Percentiles rank a stretch among this genome's conserved stretches.
Evolutionary conservation across 92 coral and sea anemone species (phyloP).

Genomic region (Epizoanthus scotinus): DNA sequence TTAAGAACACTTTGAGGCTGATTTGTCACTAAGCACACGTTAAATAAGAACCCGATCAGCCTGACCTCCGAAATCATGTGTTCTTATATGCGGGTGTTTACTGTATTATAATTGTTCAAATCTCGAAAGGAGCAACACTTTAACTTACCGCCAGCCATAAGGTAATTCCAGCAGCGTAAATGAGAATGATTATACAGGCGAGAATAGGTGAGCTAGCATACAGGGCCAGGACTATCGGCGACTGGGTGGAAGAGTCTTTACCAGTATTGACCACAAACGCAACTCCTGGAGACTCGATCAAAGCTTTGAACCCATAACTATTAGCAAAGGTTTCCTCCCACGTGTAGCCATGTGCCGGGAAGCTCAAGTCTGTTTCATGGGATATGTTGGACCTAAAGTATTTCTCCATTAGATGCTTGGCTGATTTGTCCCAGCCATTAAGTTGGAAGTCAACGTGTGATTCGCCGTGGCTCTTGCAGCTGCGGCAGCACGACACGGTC

Average conservation of each 20-base stretch:
- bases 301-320: constrained; percentile 59
- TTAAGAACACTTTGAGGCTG: too few species aligned
- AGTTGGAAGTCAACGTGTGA: constrained; percentile 53
- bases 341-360: constrained; percentile 49
- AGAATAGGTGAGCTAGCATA: constrained; percentile 43
- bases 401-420: constrained; percentile 46
- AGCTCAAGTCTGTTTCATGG: constrained; percentile 53
- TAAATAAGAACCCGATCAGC: too few species aligned
- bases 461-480: constrained; percentile 43
- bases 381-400: constrained; percentile 47
- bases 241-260: constrained; percentile 3
- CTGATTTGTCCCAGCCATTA: constrained; percentile 36
- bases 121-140: not conserved
- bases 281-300: constrained; percentile 67
- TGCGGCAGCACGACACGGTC: constrained; percentile 45
- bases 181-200: constrained; percentile 26
- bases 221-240: constrained; percentile 36
- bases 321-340: constrained; percentile 43
- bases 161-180: constrained; percentile 56
- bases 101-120: not conserved
- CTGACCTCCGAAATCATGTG: too few species aligned
- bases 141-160: constrained; percentile 56
- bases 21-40: too few species aligned
- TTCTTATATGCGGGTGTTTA: too few species aligned
- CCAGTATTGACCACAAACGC: constrained; percentile 54